Percentiles rank a stretch among this genome's conserved stretches.
Conservation (phyloP, 2,797 vertebrate genomes). For the Megalops cyprinoides region DNA sequence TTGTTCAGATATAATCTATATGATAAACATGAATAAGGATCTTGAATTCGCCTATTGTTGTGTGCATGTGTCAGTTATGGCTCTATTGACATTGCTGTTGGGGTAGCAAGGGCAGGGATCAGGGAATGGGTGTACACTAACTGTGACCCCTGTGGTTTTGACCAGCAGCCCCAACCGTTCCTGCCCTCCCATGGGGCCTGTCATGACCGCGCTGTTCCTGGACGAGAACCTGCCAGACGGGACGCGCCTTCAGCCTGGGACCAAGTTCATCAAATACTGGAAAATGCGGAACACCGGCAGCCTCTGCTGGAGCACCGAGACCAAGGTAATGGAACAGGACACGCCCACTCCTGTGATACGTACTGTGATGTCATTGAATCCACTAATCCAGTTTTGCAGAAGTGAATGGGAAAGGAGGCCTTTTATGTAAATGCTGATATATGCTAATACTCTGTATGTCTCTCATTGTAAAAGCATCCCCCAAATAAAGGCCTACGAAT, state of each 20-base stretch:
- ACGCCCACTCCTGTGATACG: not conserved
- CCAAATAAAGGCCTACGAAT: no score
- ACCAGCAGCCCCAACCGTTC: slow-evolving; percentile 85
- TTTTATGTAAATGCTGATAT: no score
- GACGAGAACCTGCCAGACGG: slow-evolving; percentile 99
- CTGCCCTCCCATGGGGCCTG: slow-evolving; percentile 87
- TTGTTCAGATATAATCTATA: no score
- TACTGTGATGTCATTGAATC: not conserved
- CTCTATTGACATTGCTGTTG: no score
- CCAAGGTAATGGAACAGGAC: slow-evolving; percentile 73
- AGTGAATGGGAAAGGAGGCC: no score
- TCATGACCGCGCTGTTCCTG: slow-evolving; percentile 93
- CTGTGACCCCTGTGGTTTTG: not conserved
- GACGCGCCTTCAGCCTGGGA: slow-evolving; percentile 89
- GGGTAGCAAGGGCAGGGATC: not conserved
- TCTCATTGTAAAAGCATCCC: no score
- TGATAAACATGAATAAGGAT: no score
- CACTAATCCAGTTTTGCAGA: no score
- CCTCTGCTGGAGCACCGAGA: slow-evolving; percentile 92
- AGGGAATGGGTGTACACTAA: not conserved
- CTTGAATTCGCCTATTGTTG: no score
- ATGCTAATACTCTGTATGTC: no score
- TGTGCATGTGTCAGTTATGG: no score
- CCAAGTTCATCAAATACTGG: slow-evolving; percentile 98
- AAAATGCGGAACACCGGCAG: slow-evolving; percentile 96